These are phyloP conservation scores for Struthio camelus DNA, from an alignment of 2,113 vertebrate genomes.

Conservation along the genomic window DNA sequence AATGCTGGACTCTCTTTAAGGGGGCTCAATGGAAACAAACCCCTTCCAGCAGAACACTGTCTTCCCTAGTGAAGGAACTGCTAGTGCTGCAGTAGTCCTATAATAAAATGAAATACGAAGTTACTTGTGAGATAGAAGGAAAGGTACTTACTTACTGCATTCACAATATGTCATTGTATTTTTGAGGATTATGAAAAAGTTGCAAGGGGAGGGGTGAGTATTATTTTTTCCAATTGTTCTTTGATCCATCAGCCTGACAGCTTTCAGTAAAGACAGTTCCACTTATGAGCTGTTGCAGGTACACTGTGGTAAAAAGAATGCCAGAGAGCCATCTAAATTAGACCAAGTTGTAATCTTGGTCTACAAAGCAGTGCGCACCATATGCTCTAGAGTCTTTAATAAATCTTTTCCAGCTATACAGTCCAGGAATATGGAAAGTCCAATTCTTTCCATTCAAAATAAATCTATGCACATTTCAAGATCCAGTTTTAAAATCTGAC, in stretches of 20 bases:
- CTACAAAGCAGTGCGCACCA: slow-evolving; percentile 13
- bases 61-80: neutral
- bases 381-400: slow-evolving; percentile 19
- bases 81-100: neutral
- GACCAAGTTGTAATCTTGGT: slow-evolving; percentile 1
- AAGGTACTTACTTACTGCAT: neutral
- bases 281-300: slow-evolving; percentile 5
- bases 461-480: neutral
- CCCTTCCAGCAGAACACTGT: neutral
- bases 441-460: slow-evolving; percentile 47
- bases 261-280: neutral
- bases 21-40: neutral
- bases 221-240: neutral
- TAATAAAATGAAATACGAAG: neutral
- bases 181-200: neutral
- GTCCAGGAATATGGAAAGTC: slow-evolving; percentile 43
- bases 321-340: slow-evolving; percentile 31
- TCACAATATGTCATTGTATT: neutral
- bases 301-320: neutral
- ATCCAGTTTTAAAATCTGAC: slow-evolving; percentile 33
- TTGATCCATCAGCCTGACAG: neutral
- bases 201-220: neutral
- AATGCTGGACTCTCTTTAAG: neutral
- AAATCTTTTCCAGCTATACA: slow-evolving; percentile 46
- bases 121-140: neutral